These are phyloP conservation scores for Bradypodion pumilum DNA, from an alignment of 2,797 vertebrate species.

Conservation along the genomic window DNA sequence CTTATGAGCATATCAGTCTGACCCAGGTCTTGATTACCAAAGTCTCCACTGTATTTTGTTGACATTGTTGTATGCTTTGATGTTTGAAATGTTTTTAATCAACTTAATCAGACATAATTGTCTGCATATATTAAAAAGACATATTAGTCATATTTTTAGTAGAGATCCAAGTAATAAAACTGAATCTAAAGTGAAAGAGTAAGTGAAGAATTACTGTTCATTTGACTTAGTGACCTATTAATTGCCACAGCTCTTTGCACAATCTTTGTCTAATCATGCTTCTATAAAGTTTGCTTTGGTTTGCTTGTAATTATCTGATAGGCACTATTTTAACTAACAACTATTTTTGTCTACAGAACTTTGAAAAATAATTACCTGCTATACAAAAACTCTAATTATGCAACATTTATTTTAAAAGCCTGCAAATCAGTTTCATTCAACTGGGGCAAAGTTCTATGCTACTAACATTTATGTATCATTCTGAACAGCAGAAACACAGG, in stretches of 20 bases:
- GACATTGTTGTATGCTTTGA: too few relatives aligned
- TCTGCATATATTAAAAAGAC: not conserved
- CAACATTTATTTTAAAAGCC: not conserved
- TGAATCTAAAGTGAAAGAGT: not conserved
- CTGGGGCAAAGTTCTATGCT: not conserved
- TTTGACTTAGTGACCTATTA: not conserved
- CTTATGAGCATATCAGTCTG: too few relatives aligned
- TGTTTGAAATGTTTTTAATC: too few relatives aligned
- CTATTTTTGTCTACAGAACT: not conserved
- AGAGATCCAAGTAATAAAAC: not conserved
- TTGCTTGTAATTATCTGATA: not conserved
- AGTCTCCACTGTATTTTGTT: too few relatives aligned
- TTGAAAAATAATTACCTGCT: not conserved
- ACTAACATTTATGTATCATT: not conserved
- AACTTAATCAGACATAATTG: not conserved
- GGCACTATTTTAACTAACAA: too few relatives aligned
- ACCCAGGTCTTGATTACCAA: too few relatives aligned
- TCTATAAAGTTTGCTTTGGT: not conserved
- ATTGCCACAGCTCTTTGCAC: not conserved
- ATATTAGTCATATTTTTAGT: conserved; percentile 6
- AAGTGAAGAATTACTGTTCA: not conserved
- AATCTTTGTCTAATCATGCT: too few relatives aligned
- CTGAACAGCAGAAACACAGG: not conserved
- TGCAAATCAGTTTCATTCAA: not conserved
- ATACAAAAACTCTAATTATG: not conserved